Evolutionary conservation across 2,888 invertebrate species (phyloP), one percentile per base, ranked within the genome.

Genomic region (Podotricha telesiphe): DNA sequence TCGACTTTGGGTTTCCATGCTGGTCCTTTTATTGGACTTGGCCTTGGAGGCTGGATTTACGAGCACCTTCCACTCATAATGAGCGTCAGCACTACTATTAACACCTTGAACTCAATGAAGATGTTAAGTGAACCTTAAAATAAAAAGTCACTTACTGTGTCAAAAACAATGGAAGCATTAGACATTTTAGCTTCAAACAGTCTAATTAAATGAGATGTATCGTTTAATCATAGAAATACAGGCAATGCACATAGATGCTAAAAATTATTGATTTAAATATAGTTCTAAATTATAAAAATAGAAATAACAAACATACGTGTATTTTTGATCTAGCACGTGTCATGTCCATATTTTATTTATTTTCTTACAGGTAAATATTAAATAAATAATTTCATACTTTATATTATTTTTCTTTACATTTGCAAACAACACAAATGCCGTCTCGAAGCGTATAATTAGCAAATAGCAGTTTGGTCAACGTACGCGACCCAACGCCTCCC

Each of bases 1-100:
- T 88, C 88, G 89, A 89, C 89, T 90, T 86, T 86, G 84, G 85
- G 84, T 84, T 85, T 84, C 84, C 86, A 87, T 85, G 87, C 86
- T 87, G 86, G 86, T 82, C 77, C 89, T 85, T 91, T 93, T 91
- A 91, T 91, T 83, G 75, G 76, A 58, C 64, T 72, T 82, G 87
- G 84, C 91, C 91, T 91, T 90, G 89, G 80, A 82, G 79, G 79
- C 84, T 86, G 86, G 88, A 92, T 93, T 92, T 93, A 93, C 87
- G 91, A 90, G 83, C 85, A 82, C 84, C 82, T 85, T 80, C 79
- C 78, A 73, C 78, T 76, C 79, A 86, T 88, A 89, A 89, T 88
- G 83, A 88, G 84, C 85, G 84, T 88, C 89, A 88, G 86, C 86
- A 80, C 79, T 76, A 82, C 88, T 87, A 89, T 92, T 91, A 91